Evolutionary conservation across 2,113 vertebrate species (phyloP).

Genomic region (Scophthalmus maximus): DNA sequence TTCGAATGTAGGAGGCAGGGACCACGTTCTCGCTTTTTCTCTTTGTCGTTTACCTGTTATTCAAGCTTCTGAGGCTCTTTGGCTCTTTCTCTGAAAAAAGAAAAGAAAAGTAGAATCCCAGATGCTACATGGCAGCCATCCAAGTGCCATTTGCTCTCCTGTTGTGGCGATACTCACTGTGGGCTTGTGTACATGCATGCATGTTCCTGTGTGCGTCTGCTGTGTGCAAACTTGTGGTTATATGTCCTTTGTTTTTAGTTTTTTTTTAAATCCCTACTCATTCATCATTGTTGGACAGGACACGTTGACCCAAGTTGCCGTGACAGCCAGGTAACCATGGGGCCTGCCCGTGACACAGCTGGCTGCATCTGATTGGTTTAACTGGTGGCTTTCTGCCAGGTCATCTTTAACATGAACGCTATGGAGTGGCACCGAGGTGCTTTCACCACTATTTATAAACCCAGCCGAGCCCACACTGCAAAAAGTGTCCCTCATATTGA

Average conservation of each 20-base stretch:
- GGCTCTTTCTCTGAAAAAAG: slow-evolving; percentile 13
- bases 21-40: slow-evolving; percentile 1
- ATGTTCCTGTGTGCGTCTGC: slow-evolving; percentile 3
- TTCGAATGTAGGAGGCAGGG: no score
- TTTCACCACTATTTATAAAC: slow-evolving; percentile 57
- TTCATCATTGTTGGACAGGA: slow-evolving; percentile 67
- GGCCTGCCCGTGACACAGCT: slow-evolving; percentile 68
- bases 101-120: slow-evolving; percentile 37
- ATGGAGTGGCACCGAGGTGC: slow-evolving; percentile 47
- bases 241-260: slow-evolving; percentile 19
- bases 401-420: slow-evolving; percentile 65
- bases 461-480: slow-evolving; percentile 17
- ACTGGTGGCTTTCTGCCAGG: slow-evolving; percentile 56
- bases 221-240: slow-evolving; percentile 13
- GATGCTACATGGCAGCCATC: slow-evolving; percentile 53
- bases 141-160: slow-evolving; percentile 55
- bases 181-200: slow-evolving; percentile 1
- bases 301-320: slow-evolving; percentile 64
- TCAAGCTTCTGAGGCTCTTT: slow-evolving; percentile 12
- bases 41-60: slow-evolving; percentile 17
- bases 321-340: slow-evolving; percentile 76
- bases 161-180: slow-evolving; percentile 38
- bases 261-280: no score
- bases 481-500: no score
- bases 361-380: slow-evolving; percentile 65